Conservation (phyloP, 2,113 vertebrate species). For the Ptilorrhoa leucosticta region DNA sequence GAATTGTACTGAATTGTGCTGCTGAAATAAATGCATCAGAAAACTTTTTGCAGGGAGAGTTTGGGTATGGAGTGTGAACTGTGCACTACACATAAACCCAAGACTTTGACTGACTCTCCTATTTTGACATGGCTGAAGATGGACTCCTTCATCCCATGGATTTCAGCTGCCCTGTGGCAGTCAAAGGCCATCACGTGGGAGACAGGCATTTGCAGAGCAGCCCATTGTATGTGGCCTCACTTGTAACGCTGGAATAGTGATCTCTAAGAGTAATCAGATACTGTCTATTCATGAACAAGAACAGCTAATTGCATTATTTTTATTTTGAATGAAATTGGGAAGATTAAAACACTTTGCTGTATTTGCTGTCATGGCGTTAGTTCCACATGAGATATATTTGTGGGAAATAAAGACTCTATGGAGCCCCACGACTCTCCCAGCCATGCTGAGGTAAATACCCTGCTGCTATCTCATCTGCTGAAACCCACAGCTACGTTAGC, state of each 20-base stretch:
- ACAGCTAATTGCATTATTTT: not conserved
- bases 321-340: not conserved
- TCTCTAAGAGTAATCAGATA: not conserved
- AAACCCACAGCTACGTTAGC: not conserved
- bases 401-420: constrained; percentile 6
- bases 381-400: not conserved
- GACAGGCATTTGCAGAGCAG: not conserved
- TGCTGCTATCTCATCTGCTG: not conserved
- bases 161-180: not conserved
- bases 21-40: not conserved
- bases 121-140: fast-evolving
- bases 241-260: not conserved
- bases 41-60: not conserved
- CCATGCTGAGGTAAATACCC: constrained; percentile 1
- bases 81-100: not conserved
- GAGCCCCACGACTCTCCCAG: constrained; percentile 20
- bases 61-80: not conserved
- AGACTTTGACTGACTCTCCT: not conserved
- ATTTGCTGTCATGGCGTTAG: not conserved
- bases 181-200: fast-evolving
- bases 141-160: not conserved
- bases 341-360: not conserved
- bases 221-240: not conserved
- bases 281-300: not conserved
- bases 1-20: not conserved